Evolutionary conservation across 2,797 vertebrate species (phyloP).

Genomic region (Protosalanx chinensis): DNA sequence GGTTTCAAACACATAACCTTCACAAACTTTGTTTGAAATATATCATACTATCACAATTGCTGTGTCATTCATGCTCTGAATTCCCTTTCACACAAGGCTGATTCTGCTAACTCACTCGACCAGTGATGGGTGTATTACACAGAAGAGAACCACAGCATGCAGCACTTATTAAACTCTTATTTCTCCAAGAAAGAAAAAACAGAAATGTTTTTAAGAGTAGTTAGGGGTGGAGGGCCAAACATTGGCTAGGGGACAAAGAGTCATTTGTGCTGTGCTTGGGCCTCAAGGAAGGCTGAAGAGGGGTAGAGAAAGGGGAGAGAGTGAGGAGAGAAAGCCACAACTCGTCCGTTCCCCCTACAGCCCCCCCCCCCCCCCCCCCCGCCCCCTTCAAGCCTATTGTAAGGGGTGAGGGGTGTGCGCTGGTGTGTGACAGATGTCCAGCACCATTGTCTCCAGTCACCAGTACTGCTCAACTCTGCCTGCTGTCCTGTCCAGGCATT

Average conservation of each 20-base stretch:
- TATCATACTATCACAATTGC: too few relatives aligned
- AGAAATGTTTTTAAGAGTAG: conserved; percentile 7
- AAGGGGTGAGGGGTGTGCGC: conserved; percentile 34
- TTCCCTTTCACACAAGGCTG: neutral
- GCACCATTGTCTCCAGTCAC: conserved; percentile 41
- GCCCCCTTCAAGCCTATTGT: conserved; percentile 37
- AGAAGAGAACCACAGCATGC: neutral
- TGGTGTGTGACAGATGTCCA: conserved; percentile 55
- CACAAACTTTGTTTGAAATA: too few relatives aligned
- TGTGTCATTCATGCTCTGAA: neutral
- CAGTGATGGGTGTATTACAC: neutral
- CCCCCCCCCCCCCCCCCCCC: conserved; percentile 27
- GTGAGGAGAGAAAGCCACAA: conserved; percentile 36
- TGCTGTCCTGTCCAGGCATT: conserved; percentile 31
- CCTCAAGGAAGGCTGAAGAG: conserved; percentile 27
- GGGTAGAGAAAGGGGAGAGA: conserved; percentile 24
- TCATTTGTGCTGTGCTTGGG: conserved; percentile 25
- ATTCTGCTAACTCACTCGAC: neutral
- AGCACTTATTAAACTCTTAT: neutral
- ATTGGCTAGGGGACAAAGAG: conserved; percentile 14
- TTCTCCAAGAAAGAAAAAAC: neutral
- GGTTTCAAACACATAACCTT: too few relatives aligned
- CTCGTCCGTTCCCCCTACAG: conserved; percentile 4
- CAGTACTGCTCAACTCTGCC: conserved; percentile 24
- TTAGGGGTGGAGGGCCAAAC: conserved; percentile 18